Conservation (phyloP, 2,888 invertebrate species). For the Mythimna vitellina region DNA sequence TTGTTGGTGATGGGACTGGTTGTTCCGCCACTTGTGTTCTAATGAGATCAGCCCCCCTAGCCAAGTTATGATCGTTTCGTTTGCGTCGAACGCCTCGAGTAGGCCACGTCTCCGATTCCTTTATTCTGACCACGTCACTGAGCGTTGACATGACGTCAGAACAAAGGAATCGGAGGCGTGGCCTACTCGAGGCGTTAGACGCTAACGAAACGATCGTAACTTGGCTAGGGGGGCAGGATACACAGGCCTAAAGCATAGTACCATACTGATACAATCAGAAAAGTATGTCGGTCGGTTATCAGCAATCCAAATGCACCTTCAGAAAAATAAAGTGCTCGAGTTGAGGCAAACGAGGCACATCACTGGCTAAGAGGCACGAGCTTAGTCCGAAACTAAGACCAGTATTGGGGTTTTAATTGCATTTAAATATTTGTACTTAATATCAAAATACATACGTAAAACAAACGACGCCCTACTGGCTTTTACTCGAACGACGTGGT, state of each 20-base stretch:
- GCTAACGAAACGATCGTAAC: too few relatives aligned
- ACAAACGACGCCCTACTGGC: conserved; percentile 6
- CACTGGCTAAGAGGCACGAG: not conserved
- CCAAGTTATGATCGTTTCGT: too few relatives aligned
- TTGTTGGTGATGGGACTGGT: too few relatives aligned
- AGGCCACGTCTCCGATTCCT: too few relatives aligned
- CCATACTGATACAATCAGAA: not conserved
- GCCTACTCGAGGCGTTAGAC: too few relatives aligned
- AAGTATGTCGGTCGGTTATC: conserved; percentile 5
- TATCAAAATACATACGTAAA: conserved; percentile 20
- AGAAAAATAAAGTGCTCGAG: conserved; percentile 2
- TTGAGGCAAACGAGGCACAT: conserved; percentile 2
- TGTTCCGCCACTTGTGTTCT: too few relatives aligned
- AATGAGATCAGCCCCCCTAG: too few relatives aligned
- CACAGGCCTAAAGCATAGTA: not conserved
- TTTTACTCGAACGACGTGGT: conserved; percentile 43
- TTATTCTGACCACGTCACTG: too few relatives aligned
- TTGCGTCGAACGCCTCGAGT: too few relatives aligned
- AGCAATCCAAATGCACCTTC: not conserved
- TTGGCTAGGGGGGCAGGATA: too few relatives aligned
- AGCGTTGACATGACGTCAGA: too few relatives aligned
- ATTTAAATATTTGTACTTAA: conserved; percentile 52
- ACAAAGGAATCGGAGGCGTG: too few relatives aligned
- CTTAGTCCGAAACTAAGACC: not conserved
- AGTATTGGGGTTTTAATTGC: conserved; percentile 14